Evolutionary conservation across 2,888 invertebrate species (phyloP).

Genomic region (Omphaloscelis lunosa): DNA sequence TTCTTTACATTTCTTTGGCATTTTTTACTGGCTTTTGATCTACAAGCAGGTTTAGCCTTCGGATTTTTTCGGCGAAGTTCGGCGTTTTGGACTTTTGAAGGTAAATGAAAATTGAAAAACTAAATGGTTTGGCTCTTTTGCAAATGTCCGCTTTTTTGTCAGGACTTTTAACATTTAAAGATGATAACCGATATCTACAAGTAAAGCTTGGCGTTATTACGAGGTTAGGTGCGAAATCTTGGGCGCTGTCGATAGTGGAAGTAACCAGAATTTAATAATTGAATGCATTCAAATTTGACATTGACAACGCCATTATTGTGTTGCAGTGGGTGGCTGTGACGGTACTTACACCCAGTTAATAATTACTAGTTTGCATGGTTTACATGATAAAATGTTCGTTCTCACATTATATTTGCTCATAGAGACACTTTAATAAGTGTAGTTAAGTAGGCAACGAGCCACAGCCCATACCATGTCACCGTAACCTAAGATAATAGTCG

Average conservation of each 20-base stretch:
- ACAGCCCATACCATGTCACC: not conserved
- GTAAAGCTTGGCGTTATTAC: not conserved
- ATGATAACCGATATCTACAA: not conserved
- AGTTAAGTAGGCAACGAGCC: not conserved
- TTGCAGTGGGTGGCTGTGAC: not conserved
- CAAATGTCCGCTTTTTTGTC: not conserved
- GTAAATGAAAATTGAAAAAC: not conserved
- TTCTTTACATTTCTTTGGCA: conserved; percentile 49
- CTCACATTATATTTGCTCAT: not conserved
- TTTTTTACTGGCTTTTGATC: conserved; percentile 25
- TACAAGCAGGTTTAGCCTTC: not conserved
- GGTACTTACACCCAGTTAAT: no score
- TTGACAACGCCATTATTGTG: not conserved
- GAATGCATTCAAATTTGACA: not conserved
- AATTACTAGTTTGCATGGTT: not conserved
- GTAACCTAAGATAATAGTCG: not conserved
- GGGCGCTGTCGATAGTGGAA: no score
- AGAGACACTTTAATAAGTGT: not conserved
- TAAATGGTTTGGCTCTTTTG: not conserved
- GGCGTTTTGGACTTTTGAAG: not conserved
- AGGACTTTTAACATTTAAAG: not conserved
- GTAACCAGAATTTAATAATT: not conserved
- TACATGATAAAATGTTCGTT: not conserved
- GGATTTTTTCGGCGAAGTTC: not conserved
- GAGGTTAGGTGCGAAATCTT: not conserved